phyloP scores from a whole-genome alignment of 2,888 invertebrate species.

The Lycocerus yunnanus region DNA sequence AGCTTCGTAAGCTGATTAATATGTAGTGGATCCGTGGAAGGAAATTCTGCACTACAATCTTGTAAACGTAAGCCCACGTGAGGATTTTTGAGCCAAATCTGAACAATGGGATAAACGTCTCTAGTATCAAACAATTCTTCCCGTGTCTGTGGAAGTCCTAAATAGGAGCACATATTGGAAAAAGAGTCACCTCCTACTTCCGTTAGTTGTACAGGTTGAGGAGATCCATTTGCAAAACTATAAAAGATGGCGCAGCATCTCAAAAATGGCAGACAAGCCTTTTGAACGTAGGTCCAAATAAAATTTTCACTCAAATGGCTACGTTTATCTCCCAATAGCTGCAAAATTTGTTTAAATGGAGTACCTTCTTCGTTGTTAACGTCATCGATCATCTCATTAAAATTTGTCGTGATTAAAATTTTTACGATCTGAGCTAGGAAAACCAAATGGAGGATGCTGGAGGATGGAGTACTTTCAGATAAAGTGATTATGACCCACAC shows the following conservation, averaged over 20 bases:
- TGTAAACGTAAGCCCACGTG: slow-evolving; percentile 84
- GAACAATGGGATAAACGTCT: no score
- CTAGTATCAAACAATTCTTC: no score
- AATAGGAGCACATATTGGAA: no score
- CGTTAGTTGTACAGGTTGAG: no score
- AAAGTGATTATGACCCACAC: slow-evolving; percentile 79
- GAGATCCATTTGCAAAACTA: no score
- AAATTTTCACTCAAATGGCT: slow-evolving; percentile 41
- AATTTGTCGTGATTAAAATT: no score
- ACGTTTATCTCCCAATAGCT: slow-evolving; percentile 53
- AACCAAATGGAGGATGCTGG: slow-evolving; percentile 71
- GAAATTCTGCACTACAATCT: slow-evolving; percentile 45
- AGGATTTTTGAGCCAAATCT: slow-evolving; percentile 83
- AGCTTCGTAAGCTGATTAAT: slow-evolving; percentile 76
- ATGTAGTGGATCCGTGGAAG: slow-evolving; percentile 61
- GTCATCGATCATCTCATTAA: slow-evolving; percentile 34
- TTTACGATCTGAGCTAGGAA: slow-evolving; percentile 77
- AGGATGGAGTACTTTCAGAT: slow-evolving; percentile 59
- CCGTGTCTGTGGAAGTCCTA: no score
- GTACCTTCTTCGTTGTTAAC: slow-evolving; percentile 8
- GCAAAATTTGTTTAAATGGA: slow-evolving; percentile 39
- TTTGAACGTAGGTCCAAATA: slow-evolving; percentile 65
- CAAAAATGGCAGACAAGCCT: slow-evolving; percentile 69
- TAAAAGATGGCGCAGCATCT: no score
- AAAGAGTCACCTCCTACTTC: no score